Evolutionary conservation across 1,140 invertebrate genomes (phyloP), one percentile per base, ranked within the genome.

Genomic region (Eupeodes corollae): DNA sequence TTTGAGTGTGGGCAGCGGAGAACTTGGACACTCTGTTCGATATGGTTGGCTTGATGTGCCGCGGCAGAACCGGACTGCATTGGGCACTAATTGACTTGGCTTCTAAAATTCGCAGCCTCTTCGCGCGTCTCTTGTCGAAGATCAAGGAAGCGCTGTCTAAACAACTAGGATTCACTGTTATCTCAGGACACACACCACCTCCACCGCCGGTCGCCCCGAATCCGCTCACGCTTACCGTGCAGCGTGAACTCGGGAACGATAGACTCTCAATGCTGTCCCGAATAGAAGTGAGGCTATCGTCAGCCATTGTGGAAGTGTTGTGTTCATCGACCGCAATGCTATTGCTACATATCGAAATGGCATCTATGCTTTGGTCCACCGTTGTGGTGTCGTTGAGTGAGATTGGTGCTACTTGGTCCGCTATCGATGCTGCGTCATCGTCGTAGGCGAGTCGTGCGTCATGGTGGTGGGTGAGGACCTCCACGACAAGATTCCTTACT

Each of bases 41-140:
- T 32, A 16, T 30, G 8, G 32, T 43, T 43, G 30, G 42, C 30
- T 43, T 43, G 42, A 58, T 52, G 42, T 62, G 61, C 43, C 62
- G 55, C 19, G 59, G 59, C 37, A 68, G 59, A 33, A 65, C 58
- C 35, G 65, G 65, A 42, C 65, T 68, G 38, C 64, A 67, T 44
- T 67, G 65, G 19, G 65, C 65, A 31, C 65, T 68, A 6, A 68
- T 68, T 6, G 65, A 68, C 34, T 62, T 63, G 13, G 65, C 65
- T 41, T 68, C 65, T 19, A 68, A 51, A 12, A 68, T 58, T 31
- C 60, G 62, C 42, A 64, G 46, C 9, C 61, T 44, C 41, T 60
- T 60, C 42, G 57, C 56, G 19, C 38, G 34, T 39, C 38, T 15
- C 2, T 60, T 46, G 6, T 53, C 46, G n/a, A 44, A 48, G 5